phyloP scores from a whole-genome alignment of 2,113 vertebrate genomes.

The Ictalurus furcatus region DNA sequence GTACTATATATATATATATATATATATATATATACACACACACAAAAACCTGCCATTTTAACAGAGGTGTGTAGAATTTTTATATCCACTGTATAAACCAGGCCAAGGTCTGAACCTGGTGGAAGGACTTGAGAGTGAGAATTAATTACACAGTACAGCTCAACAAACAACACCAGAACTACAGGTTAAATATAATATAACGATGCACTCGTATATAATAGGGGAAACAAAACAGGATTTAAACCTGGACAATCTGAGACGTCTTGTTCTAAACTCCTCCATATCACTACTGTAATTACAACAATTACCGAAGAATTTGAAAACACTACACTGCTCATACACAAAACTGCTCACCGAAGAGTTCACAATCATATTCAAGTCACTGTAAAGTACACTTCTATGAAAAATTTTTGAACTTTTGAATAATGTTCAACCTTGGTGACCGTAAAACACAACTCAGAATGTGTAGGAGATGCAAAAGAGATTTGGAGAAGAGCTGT shows the following conservation, averaged over 20 bases:
- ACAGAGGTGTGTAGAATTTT: neutral
- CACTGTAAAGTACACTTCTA: neutral
- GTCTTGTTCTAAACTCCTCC: neutral
- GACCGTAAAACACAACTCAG: neutral
- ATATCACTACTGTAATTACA: neutral
- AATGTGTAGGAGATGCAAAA: neutral
- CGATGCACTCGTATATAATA: neutral
- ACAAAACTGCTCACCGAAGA: neutral
- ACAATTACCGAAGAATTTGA: neutral
- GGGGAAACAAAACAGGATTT: neutral
- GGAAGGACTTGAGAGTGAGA: neutral
- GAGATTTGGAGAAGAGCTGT: slow-evolving; percentile 9
- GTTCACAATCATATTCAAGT: neutral
- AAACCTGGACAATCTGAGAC: neutral
- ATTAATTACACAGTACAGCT: neutral
- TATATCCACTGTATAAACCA: neutral
- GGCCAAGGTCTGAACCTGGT: neutral
- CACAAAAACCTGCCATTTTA: neutral
- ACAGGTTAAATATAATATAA: neutral
- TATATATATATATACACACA: too few relatives aligned
- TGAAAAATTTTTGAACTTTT: neutral
- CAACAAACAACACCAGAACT: neutral
- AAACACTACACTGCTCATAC: neutral
- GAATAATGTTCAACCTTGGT: neutral
- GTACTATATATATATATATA: too few relatives aligned